Conservation (phyloP, 2,113 vertebrate genomes). For the Theropithecus gelada region DNA sequence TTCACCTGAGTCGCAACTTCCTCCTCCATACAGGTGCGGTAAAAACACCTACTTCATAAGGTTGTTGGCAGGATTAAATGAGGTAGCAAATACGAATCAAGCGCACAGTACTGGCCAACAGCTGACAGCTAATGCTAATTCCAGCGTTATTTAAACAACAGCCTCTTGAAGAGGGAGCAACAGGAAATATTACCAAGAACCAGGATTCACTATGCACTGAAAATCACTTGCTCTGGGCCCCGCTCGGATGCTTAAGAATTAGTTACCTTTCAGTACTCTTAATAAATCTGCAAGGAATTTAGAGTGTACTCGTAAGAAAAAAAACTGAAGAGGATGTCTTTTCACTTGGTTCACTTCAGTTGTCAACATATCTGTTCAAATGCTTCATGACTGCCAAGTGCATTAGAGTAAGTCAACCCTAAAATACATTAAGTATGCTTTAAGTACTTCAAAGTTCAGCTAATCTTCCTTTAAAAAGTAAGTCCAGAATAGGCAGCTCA, state of each 20-base stretch:
- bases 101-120: background rate
- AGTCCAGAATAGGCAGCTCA: constrained; percentile 36
- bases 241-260: background rate
- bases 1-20: background rate
- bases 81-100: background rate
- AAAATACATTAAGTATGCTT: background rate
- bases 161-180: background rate
- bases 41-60: background rate
- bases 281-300: background rate
- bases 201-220: too few species aligned
- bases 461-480: background rate
- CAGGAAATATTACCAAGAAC: background rate
- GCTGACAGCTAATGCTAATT: background rate
- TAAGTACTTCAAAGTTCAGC: background rate
- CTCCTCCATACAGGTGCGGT: background rate
- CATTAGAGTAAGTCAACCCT: background rate
- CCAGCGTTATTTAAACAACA: background rate
- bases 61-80: background rate
- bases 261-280: background rate
- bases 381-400: background rate
- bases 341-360: background rate
- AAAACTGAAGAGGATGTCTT: background rate
- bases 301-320: background rate
- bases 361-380: background rate
- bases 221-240: background rate